Evolutionary conservation across 2,888 invertebrate species (phyloP).

Genomic region (Neoascia interrupta): DNA sequence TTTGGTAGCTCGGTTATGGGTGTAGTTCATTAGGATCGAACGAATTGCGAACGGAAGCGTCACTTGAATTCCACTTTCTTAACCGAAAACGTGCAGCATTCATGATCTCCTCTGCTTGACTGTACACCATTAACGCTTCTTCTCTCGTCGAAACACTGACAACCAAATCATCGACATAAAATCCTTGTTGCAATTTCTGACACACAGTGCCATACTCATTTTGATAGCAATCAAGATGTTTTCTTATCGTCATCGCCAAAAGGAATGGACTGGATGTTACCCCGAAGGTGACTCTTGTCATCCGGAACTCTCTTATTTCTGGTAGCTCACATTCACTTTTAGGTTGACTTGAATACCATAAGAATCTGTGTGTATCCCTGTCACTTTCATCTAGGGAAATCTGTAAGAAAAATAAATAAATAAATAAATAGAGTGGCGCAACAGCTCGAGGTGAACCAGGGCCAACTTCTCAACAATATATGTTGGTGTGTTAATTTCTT

Average conservation of each 20-base stretch:
- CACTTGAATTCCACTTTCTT: slow-evolving; percentile 61
- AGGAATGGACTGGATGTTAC: slow-evolving; percentile 63
- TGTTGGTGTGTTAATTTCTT: no score
- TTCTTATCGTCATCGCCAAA: slow-evolving; percentile 56
- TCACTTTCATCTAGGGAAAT: slow-evolving; percentile 47
- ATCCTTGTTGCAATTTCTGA: not conserved
- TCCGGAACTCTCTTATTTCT: not conserved
- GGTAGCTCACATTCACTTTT: slow-evolving; percentile 7
- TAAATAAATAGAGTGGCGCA: no score
- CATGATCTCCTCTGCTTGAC: slow-evolving; percentile 47
- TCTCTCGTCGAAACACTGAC: not conserved
- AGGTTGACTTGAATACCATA: slow-evolving; percentile 51
- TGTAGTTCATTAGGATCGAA: not conserved
- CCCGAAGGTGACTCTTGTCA: slow-evolving; percentile 58
- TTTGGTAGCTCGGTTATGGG: slow-evolving; percentile 10
- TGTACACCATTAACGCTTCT: not conserved
- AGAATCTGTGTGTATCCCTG: slow-evolving; percentile 54
- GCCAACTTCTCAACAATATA: no score
- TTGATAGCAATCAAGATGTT: slow-evolving; percentile 34
- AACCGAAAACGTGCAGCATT: slow-evolving; percentile 46
- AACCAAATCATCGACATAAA: slow-evolving; percentile 15
- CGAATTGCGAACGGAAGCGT: not conserved
- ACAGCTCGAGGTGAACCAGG: no score
- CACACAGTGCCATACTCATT: slow-evolving; percentile 37
- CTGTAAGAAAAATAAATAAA: no score